These are phyloP conservation scores for Drosophila aff. DNA, from an alignment of 1,140 invertebrate genomes.

Conservation along the genomic window DNA sequence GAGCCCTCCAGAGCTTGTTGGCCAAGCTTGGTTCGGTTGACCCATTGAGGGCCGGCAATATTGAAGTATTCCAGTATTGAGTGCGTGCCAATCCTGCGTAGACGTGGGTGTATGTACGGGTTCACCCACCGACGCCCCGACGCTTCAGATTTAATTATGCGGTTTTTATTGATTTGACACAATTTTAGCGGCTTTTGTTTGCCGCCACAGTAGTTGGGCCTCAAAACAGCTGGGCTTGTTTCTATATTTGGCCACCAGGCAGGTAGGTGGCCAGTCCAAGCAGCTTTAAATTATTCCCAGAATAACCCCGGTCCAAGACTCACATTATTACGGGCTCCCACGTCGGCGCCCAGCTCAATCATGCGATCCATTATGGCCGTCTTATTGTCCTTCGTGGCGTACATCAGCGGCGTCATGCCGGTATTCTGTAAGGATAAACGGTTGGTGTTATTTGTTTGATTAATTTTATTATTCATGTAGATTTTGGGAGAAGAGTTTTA, in stretches of 20 bases:
- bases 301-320: conserved; percentile 85
- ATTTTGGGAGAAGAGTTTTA: neutral
- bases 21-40: conserved; percentile 72
- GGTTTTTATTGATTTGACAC: conserved; percentile 84
- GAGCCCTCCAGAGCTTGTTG: conserved; percentile 33
- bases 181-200: conserved; percentile 68
- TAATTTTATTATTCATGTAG: neutral
- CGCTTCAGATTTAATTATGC: conserved; percentile 80
- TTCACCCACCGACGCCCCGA: conserved; percentile 51
- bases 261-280: conserved; percentile 16
- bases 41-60: conserved; percentile 44
- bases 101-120: conserved; percentile 29
- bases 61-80: conserved; percentile 31
- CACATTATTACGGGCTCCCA: conserved; percentile 95
- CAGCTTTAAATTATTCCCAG: conserved; percentile 42
- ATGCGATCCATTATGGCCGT: conserved; percentile 95
- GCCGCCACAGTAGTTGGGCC: conserved; percentile 11
- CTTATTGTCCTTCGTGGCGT: conserved; percentile 96
- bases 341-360: conserved; percentile 96
- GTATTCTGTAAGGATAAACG: conserved; percentile 88
- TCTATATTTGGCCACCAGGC: conserved; percentile 37
- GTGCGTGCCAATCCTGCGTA: conserved; percentile 60
- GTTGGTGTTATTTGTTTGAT: neutral
- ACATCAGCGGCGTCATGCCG: conserved; percentile 97
- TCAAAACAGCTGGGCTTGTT: conserved; percentile 46